Evolutionary conservation across 2,797 vertebrate genomes (phyloP), one percentile per base, ranked within the genome.

Genomic region (Tolypeutes matacus): DNA sequence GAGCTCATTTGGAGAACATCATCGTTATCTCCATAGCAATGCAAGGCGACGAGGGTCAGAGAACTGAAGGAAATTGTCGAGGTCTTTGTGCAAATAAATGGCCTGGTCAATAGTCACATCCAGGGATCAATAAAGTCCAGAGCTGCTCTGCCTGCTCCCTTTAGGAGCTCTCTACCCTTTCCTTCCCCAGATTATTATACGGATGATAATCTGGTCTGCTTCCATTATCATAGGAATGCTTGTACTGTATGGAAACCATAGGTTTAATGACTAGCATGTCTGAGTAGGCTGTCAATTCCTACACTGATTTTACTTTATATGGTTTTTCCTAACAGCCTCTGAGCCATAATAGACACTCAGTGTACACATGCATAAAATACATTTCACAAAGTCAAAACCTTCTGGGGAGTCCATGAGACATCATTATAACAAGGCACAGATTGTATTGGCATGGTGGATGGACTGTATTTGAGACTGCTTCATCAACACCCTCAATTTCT

Each of bases 321-420:
- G 39, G 3, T 7, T 58, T 17, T 39, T 49, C 51, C 58, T 23
- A 14, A 49, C 1, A 21, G 23, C 5, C 1, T 23, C n/a, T 36
- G 73, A 15, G 29, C 6, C 25, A 23, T 31, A 11, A 18, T 39
- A 65, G 11, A 36, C 46, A 7, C 39, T 29, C 14, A 17, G 25
- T 9, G 3, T 9, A 46, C 2, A 14, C 29, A 5, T 9, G 21
- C 21, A 2, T 1, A 0, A 13, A 17, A 29, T 18, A 0, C n/a
- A 46, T 46, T 46, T 46, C 46, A 85, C 7, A 21, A n/a, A 46
- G n/a, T 39, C 20, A 46, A 34, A 77, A 67, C 60, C 11, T 6
- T 56, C 53, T 56, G 5, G 6, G 18, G 53, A 56, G 3, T 20
- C 53, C 53, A 2, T 0, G 20, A 65, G 27, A 34, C 6, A 20